Conservation (phyloP, 2,888 invertebrate species). For the Morpho achilles region DNA sequence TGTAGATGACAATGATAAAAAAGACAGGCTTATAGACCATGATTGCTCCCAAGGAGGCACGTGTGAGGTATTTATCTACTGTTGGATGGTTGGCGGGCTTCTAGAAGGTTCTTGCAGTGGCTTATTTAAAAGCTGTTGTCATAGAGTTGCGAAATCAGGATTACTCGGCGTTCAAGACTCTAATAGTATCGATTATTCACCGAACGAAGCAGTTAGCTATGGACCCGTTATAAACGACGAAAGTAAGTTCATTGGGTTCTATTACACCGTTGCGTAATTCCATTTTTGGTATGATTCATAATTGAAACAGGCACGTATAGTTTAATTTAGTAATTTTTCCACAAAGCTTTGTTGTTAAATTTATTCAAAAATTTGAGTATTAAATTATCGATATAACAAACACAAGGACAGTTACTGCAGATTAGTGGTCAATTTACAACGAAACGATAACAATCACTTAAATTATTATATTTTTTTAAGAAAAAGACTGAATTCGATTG, state of each 20-base stretch:
- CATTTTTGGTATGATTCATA: not conserved
- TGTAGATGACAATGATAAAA: constrained; percentile 27
- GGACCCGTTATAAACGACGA: constrained; percentile 88
- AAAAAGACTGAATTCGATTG: too few species aligned
- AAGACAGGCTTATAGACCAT: constrained; percentile 55
- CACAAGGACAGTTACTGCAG: too few species aligned
- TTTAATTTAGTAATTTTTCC: too few species aligned
- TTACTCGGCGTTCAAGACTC: constrained; percentile 82
- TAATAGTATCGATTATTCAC: constrained; percentile 80
- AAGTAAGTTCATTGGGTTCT: constrained; percentile 79
- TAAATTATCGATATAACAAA: too few species aligned
- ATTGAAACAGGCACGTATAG: too few species aligned
- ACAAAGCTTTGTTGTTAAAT: too few species aligned
- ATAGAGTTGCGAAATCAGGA: constrained; percentile 85
- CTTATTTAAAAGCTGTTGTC: constrained; percentile 92
- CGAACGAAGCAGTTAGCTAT: constrained; percentile 82
- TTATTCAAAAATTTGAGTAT: too few species aligned
- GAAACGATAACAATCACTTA: too few species aligned
- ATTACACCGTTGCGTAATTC: constrained; percentile 33
- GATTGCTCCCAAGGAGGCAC: constrained; percentile 86
- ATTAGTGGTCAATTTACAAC: too few species aligned
- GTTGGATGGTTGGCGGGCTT: constrained; percentile 94
- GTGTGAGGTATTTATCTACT: constrained; percentile 94
- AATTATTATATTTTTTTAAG: too few species aligned
- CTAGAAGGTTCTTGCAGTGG: constrained; percentile 91